phyloP scores from a whole-genome alignment of 2,797 vertebrate species.

The Sebastes taczanowskii region DNA sequence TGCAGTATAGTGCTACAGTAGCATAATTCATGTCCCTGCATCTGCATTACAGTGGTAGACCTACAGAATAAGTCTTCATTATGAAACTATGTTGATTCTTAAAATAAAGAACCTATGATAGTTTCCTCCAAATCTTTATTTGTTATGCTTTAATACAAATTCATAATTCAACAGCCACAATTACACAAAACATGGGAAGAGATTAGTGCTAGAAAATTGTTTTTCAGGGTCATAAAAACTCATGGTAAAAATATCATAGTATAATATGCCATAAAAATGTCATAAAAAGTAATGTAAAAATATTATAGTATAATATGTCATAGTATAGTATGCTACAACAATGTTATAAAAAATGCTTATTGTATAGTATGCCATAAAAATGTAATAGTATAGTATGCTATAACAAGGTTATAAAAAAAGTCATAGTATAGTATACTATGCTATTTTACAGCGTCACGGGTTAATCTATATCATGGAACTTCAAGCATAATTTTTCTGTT shows the following conservation, averaged over 20 bases:
- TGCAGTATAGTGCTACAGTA: background rate
- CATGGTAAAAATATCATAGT: background rate
- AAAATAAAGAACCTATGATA: too few species aligned
- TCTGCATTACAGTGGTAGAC: background rate
- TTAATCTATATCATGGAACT: too few species aligned
- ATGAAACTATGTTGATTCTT: too few species aligned
- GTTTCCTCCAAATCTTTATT: too few species aligned
- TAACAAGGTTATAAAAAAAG: too few species aligned
- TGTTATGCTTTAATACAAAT: too few species aligned
- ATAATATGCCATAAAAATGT: background rate
- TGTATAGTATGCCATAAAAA: background rate
- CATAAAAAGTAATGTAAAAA: background rate
- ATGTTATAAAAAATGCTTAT: background rate
- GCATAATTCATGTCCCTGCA: background rate
- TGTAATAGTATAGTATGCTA: background rate
- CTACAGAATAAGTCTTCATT: background rate
- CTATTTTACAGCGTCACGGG: too few species aligned
- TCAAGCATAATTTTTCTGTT: too few species aligned
- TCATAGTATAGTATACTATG: too few species aligned
- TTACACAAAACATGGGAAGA: background rate
- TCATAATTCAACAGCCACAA: background rate
- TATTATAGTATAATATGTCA: background rate
- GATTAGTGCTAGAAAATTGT: background rate
- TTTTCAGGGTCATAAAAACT: background rate
- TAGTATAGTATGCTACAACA: background rate